Conservation (phyloP, 2,113 vertebrate genomes). For the Carassius carassius region DNA sequence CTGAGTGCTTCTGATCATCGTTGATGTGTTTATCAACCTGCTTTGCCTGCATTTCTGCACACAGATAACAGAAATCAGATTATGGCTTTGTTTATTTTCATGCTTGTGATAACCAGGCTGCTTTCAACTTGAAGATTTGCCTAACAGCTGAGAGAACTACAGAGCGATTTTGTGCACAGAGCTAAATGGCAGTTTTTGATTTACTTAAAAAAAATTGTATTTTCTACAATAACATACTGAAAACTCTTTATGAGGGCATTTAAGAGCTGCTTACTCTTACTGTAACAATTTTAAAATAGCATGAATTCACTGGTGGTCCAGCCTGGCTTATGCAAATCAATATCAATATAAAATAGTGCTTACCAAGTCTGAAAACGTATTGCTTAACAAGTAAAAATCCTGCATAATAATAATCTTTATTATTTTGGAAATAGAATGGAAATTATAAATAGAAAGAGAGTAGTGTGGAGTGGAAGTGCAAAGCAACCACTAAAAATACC, state of each 20-base stretch:
- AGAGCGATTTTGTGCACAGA: background rate
- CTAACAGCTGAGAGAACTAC: background rate
- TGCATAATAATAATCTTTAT: background rate
- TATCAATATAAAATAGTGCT: too few species aligned
- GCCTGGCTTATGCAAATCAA: too few species aligned
- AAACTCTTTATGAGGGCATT: background rate
- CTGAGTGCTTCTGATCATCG: constrained; percentile 10
- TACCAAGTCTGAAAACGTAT: too few species aligned
- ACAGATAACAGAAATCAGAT: constrained; percentile 34
- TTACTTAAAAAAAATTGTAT: background rate
- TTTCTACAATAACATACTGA: background rate
- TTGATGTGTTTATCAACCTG: background rate
- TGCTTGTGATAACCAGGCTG: background rate
- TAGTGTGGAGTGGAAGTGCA: too few species aligned
- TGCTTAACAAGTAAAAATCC: too few species aligned
- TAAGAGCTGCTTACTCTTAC: background rate
- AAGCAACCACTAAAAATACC: too few species aligned
- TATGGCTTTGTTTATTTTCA: background rate
- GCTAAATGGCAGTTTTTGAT: background rate
- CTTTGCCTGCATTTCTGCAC: background rate
- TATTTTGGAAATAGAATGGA: background rate
- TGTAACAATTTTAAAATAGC: background rate
- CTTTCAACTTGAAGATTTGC: background rate
- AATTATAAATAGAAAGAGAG: background rate
- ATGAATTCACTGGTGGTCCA: background rate